These are phyloP conservation scores for Steromphala cineraria DNA, from an alignment of 2,888 invertebrate species.

Conservation along the genomic window DNA sequence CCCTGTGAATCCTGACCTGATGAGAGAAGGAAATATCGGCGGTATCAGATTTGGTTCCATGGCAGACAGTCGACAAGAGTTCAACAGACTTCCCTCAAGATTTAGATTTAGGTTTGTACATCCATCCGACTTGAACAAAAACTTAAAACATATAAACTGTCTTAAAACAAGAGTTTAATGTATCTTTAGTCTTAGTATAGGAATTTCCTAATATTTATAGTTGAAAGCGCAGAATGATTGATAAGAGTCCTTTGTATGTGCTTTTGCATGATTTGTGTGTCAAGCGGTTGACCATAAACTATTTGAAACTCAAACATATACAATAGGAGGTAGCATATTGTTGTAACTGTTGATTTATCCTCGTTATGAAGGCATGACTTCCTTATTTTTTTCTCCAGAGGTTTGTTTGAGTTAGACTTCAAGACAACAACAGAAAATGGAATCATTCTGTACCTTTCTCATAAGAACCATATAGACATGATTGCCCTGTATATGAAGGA, in stretches of 20 bases:
- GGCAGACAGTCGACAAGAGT: conserved; percentile 81
- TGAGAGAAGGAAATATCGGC: conserved; percentile 37
- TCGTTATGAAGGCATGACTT: no score
- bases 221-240: no score
- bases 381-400: conserved; percentile 77
- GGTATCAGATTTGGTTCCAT: conserved; percentile 74
- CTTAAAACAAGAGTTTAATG: no score
- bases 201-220: no score
- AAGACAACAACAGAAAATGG: conserved; percentile 87
- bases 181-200: no score
- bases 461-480: conserved; percentile 84
- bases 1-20: conserved; percentile 50
- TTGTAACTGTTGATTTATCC: no score
- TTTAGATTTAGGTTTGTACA: conserved; percentile 68
- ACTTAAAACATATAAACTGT: no score
- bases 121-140: no score
- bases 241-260: no score
- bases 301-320: no score
- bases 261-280: no score
- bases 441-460: conserved; percentile 87
- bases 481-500: conserved; percentile 89
- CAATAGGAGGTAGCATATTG: not conserved
- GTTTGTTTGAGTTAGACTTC: conserved; percentile 87
- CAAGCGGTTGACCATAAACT: no score
- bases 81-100: conserved; percentile 79